Conservation (phyloP, 1,140 invertebrate genomes). For the Diploscapter pachys region DNA sequence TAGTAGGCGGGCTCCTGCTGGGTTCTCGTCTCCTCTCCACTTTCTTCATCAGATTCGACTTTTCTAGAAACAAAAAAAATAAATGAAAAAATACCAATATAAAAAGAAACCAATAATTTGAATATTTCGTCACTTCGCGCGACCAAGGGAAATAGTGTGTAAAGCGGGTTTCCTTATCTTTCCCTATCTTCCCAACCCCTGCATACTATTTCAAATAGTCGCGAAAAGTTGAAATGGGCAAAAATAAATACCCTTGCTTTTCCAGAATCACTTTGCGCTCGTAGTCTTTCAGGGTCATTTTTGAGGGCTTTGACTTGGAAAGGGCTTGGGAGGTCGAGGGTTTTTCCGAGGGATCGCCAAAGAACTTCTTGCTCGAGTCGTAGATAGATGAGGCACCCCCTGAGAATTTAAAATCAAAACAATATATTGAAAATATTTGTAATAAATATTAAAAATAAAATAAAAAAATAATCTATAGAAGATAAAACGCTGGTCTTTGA, state of each 20-base stretch:
- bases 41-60: slow-evolving; percentile 43
- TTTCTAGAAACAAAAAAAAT: slow-evolving; percentile 49
- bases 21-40: slow-evolving; percentile 11
- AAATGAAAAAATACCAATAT: no score
- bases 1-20: slow-evolving; percentile 62
- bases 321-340: no score
- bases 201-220: slow-evolving; percentile 50
- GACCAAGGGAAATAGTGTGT: no score
- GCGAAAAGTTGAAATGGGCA: slow-evolving; percentile 3
- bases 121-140: no score
- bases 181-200: slow-evolving; percentile 44
- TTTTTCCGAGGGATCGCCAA: no score
- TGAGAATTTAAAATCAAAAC: slow-evolving; percentile 4
- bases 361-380: slow-evolving; percentile 57
- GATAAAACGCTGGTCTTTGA: slow-evolving; percentile 81
- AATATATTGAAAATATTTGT: slow-evolving; percentile 4
- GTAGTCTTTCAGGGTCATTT: slow-evolving; percentile 74
- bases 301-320: slow-evolving; percentile 60
- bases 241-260: slow-evolving; percentile 63
- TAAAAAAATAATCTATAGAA: slow-evolving; percentile 36
- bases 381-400: slow-evolving; percentile 33
- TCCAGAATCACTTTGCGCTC: slow-evolving; percentile 74
- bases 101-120: no score
- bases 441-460: slow-evolving; percentile 8
- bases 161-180: slow-evolving; percentile 1